Conservation (phyloP, 2,113 vertebrate genomes). For the Nycticorax nycticorax region DNA sequence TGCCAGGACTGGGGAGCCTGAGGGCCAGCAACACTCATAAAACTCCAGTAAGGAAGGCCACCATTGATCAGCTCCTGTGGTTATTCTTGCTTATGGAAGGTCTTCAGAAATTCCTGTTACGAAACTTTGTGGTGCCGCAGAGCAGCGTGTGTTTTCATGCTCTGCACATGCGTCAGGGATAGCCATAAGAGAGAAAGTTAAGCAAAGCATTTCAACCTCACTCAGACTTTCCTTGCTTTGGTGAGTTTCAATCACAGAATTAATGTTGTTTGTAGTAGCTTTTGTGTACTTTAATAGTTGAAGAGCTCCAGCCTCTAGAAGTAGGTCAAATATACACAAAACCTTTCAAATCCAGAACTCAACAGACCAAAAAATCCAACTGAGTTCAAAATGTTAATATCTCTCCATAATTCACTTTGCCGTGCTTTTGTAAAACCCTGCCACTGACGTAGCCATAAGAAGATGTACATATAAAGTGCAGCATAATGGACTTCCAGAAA, state of each 20-base stretch:
- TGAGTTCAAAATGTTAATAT: conserved; percentile 8
- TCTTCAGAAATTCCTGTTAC: background rate
- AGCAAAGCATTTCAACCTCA: background rate
- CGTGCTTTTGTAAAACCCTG: conserved; percentile 14
- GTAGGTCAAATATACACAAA: background rate
- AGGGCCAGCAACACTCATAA: background rate
- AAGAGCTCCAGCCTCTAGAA: background rate
- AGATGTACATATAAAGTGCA: background rate
- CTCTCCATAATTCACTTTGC: background rate
- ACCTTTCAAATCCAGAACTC: conserved; percentile 27
- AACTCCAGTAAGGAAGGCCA: background rate
- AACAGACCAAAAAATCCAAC: background rate
- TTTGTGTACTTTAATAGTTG: background rate
- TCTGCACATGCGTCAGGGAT: background rate
- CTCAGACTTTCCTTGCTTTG: conserved; percentile 1
- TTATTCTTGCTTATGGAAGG: background rate
- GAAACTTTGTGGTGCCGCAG: background rate
- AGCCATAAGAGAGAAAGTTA: background rate
- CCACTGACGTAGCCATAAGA: background rate
- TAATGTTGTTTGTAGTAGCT: background rate
- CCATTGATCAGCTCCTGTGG: background rate
- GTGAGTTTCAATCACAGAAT: background rate
- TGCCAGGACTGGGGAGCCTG: too few relatives aligned
- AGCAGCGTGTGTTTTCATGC: background rate
- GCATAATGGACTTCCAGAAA: conserved; percentile 22